Conservation (phyloP, 2,113 vertebrate genomes). For the Ascaphus truei region DNA sequence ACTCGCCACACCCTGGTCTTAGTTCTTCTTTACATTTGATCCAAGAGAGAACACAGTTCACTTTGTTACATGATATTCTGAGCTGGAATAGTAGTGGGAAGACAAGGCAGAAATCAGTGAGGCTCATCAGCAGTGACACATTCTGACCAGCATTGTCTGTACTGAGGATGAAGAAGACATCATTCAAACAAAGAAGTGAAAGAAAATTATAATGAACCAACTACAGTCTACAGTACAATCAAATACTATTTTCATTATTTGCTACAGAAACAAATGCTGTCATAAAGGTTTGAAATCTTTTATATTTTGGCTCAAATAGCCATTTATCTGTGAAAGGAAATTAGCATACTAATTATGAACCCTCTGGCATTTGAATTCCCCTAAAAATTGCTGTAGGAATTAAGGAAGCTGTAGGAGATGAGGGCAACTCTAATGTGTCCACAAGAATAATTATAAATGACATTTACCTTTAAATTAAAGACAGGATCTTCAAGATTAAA, state of each 20-base stretch:
- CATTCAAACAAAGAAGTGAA: background rate
- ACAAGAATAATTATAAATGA: slow-evolving; percentile 62
- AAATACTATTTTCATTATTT: slow-evolving; percentile 1
- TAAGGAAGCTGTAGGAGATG: slow-evolving; percentile 55
- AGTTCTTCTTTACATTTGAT: background rate
- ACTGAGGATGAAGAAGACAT: too few relatives aligned
- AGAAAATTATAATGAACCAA: background rate
- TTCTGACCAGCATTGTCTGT: too few relatives aligned
- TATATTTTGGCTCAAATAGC: slow-evolving; percentile 34
- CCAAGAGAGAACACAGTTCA: background rate
- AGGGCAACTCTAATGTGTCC: slow-evolving; percentile 49
- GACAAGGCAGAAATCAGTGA: too few relatives aligned
- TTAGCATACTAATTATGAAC: slow-evolving; percentile 26
- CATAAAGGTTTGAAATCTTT: background rate
- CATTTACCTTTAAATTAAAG: slow-evolving; percentile 74
- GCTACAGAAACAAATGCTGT: background rate
- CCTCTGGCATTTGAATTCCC: slow-evolving; percentile 48
- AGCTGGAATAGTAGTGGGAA: background rate
- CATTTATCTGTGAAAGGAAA: slow-evolving; percentile 46
- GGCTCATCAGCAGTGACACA: too few relatives aligned
- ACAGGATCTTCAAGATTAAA: slow-evolving; percentile 64
- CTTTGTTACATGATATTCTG: background rate
- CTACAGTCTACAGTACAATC: background rate
- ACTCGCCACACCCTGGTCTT: background rate
- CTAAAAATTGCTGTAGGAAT: slow-evolving; percentile 50